These are phyloP conservation scores for Alexandromys fortis DNA, from an alignment of 2,113 vertebrate species.

Conservation along the genomic window DNA sequence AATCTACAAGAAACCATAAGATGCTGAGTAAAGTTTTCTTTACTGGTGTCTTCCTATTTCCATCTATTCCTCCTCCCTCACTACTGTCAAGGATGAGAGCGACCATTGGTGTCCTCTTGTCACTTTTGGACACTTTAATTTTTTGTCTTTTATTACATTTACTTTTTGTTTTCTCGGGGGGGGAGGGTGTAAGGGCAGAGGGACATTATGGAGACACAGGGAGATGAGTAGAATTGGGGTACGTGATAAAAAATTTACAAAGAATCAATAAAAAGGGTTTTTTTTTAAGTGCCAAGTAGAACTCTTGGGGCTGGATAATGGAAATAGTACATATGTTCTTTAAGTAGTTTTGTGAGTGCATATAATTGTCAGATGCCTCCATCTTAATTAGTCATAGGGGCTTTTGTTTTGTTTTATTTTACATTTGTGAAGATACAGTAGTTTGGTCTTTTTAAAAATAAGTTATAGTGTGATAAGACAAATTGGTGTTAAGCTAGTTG, in stretches of 20 bases:
- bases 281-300: neutral
- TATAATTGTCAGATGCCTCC: neutral
- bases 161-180: neutral
- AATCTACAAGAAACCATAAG: neutral
- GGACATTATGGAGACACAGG: neutral
- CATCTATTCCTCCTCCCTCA: neutral
- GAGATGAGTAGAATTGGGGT: neutral
- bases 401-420: neutral
- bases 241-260: neutral
- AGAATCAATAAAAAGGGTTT: neutral
- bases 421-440: neutral
- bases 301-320: neutral
- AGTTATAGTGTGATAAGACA: neutral
- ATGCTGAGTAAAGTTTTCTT: neutral
- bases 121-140: neutral
- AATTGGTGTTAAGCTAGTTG: slow-evolving; percentile 9
- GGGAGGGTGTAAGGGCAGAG: neutral
- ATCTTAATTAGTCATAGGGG: neutral
- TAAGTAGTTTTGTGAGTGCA: neutral
- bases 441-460: slow-evolving; percentile 20
- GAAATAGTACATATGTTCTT: neutral
- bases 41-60: neutral
- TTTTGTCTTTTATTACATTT: neutral
- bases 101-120: neutral
- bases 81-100: neutral